Percentiles rank a stretch among this genome's conserved stretches.
Evolutionary conservation across 2,113 vertebrate genomes (phyloP).

Genomic region (Macrotis lagotis): DNA sequence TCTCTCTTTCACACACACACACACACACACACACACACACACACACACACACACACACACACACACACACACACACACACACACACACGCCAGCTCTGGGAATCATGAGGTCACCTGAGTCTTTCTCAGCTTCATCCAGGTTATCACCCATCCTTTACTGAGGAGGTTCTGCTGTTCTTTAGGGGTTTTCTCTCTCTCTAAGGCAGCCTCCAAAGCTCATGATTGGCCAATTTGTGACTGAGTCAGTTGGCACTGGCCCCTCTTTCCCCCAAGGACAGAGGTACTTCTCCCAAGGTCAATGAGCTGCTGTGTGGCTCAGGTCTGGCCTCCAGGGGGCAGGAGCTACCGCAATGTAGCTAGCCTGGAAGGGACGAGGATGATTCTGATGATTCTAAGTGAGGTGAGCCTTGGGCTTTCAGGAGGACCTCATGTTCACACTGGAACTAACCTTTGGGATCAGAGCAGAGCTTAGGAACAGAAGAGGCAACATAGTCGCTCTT

Average conservation of each 20-base stretch:
- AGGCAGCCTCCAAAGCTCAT: conserved; percentile 1
- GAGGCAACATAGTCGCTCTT: no score
- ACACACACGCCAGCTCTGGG: neutral
- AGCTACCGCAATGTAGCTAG: conserved; percentile 26
- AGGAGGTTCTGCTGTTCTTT: neutral
- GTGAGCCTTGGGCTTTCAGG: neutral
- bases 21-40: neutral
- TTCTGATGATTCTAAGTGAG: neutral
- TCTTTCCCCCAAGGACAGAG: conserved; percentile 54
- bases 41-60: no score
- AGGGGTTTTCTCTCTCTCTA: neutral
- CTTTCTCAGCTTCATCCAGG: neutral
- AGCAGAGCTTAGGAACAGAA: neutral
- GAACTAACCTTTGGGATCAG: neutral
- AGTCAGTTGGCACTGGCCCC: neutral
- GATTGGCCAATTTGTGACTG: conserved; percentile 9
- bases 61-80: no score
- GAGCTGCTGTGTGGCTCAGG: neutral
- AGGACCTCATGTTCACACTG: neutral
- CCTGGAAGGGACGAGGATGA: conserved; percentile 58
- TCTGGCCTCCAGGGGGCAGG: conserved; percentile 70
- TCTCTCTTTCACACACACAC: neutral
- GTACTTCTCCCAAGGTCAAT: conserved; percentile 25
- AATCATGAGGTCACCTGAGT: neutral
- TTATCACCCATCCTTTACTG: neutral